Percentiles rank a stretch among this genome's conserved stretches.
Conservation (phyloP, 2,888 invertebrate genomes). For the Myopa testacea region DNA sequence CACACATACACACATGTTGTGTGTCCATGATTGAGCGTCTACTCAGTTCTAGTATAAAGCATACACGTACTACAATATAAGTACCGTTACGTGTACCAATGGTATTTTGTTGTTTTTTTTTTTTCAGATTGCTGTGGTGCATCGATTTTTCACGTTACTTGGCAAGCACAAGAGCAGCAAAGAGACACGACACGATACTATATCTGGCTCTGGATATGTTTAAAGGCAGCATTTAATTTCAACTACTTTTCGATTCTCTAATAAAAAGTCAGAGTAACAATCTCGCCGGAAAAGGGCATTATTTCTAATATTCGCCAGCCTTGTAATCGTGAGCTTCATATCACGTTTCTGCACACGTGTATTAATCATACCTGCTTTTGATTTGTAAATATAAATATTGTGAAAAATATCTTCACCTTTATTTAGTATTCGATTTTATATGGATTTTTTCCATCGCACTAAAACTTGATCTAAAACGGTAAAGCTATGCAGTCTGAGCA, state of each 20-base stretch:
- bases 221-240: neutral
- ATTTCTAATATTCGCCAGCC: neutral
- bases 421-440: too few species aligned
- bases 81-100: neutral
- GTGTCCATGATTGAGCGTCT: too few species aligned
- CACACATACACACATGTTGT: too few species aligned
- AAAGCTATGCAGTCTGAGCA: too few species aligned
- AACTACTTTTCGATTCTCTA: too few species aligned
- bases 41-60: too few species aligned
- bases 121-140: conserved; percentile 19
- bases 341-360: neutral
- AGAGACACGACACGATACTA: neutral
- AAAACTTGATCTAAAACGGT: too few species aligned
- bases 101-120: neutral
- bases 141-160: conserved; percentile 23
- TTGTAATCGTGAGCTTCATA: neutral
- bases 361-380: too few species aligned
- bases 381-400: too few species aligned
- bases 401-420: too few species aligned
- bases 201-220: neutral
- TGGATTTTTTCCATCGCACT: too few species aligned
- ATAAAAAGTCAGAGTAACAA: too few species aligned
- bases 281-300: neutral
- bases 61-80: conserved; percentile 8
- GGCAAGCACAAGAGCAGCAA: neutral